Conservation (phyloP, 2,113 vertebrate genomes). For the Myrmophylax atrothorax region DNA sequence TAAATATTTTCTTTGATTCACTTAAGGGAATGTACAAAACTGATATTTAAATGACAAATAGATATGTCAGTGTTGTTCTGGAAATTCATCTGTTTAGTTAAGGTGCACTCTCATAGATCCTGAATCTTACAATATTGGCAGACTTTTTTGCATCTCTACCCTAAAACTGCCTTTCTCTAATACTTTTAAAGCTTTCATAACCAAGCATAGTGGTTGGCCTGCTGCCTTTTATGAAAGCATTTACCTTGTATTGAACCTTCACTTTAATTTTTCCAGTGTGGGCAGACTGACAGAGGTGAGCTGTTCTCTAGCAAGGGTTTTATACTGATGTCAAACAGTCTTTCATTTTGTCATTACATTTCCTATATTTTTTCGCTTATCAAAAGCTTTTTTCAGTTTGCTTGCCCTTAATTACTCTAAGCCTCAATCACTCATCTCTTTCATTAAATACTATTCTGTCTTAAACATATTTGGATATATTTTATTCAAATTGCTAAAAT, state of each 20-base stretch:
- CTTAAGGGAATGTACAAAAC: neutral
- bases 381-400: neutral
- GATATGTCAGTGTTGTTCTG: neutral
- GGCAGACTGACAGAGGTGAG: neutral
- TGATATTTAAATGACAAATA: neutral
- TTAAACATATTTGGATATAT: neutral
- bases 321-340: neutral
- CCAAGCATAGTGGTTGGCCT: neutral
- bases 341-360: conserved; percentile 19
- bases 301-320: neutral
- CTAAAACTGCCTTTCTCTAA: neutral
- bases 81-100: neutral
- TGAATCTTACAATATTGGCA: neutral
- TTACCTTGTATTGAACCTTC: neutral
- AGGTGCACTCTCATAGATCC: neutral
- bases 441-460: neutral
- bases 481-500: conserved; percentile 7
- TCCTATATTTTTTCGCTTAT: neutral
- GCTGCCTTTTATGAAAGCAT: neutral
- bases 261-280: neutral
- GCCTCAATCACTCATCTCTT: fast-evolving
- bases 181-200: neutral
- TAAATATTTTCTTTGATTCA: neutral
- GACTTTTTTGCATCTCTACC: neutral
- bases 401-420: neutral